Evolutionary conservation across 2,113 vertebrate species (phyloP), one percentile per base, ranked within the genome.

Genomic region (Anhinga rufa): DNA sequence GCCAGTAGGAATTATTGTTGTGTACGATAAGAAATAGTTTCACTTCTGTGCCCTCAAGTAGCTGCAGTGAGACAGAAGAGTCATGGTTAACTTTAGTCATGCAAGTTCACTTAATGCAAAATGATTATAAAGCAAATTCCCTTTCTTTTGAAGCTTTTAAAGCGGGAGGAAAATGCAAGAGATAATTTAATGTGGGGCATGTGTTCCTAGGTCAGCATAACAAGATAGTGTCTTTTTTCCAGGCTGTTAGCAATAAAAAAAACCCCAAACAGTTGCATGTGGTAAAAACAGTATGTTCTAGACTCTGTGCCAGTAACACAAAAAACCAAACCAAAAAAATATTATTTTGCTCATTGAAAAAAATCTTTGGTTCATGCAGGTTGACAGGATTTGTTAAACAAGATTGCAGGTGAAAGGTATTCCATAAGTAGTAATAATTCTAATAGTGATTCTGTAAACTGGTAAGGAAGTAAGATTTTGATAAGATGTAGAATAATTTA

Each of bases 201-300:
- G 66, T 82, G 75, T 90, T 95, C 90, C 8, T 79, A 89, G 92
- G 92, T 95, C 93, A 95, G 66, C 82, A 86, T 82, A 96, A 80
- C 76, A 90, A 90, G 93, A 92, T 95, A 92, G 62, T 75, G 92
- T 94, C 87, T 97, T 83, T 92, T 93, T 93, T 96, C 81, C 78
- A 95, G 89, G 62, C 91, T 90, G 84, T 66, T 65, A 93, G 89
- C 64, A 96, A 88, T 95, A 91, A 95, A 95, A 95, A 92, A 92
- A 46, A 9, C 42, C 42, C 42, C 38, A 40, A 40, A n/a, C 54
- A 77, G 82, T 97, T 91, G 87, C 70, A 78, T 65, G 82, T 92
- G 89, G 94, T 91, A 85, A 91, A 96, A 96, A 94, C 91, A 80
- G 84, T 91, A 95, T 95, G 95, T 96, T 94, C 96, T 95, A 58